These are phyloP conservation scores for Apodemia duryi DNA, from an alignment of 2,888 invertebrate genomes.

Conservation along the genomic window DNA sequence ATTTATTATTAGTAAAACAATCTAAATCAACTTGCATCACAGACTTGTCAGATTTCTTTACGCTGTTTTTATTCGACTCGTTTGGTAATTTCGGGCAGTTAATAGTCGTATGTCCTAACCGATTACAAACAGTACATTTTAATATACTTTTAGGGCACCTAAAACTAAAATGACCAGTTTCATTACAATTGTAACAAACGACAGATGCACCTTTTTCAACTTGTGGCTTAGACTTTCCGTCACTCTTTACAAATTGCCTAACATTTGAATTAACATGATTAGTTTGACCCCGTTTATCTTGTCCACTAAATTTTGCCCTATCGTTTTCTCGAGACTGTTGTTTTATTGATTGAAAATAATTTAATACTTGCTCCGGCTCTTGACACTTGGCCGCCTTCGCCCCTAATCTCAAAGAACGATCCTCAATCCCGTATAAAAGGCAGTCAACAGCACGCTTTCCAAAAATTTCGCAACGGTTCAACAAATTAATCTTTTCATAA, in stretches of 20 bases:
- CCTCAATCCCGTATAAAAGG: slow-evolving; percentile 33
- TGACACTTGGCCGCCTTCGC: slow-evolving; percentile 23
- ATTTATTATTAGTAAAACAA: not conserved
- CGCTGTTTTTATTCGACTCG: not conserved
- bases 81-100: slow-evolving; percentile 5
- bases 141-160: slow-evolving; percentile 18
- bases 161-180: slow-evolving; percentile 18
- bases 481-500: slow-evolving; percentile 31
- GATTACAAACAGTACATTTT: slow-evolving; percentile 15
- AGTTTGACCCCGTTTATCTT: slow-evolving; percentile 4
- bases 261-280: not conserved
- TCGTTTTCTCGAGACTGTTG: slow-evolving; percentile 24
- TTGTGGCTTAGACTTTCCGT: not conserved
- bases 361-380: slow-evolving; percentile 17
- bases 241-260: not conserved
- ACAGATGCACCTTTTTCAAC: not conserved
- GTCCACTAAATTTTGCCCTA: not conserved
- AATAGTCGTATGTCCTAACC: slow-evolving; percentile 12
- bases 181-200: slow-evolving; percentile 17
- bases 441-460: slow-evolving; percentile 33
- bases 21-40: not conserved
- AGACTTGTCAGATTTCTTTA: not conserved
- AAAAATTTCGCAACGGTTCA: slow-evolving; percentile 31
- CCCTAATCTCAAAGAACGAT: slow-evolving; percentile 30
- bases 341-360: slow-evolving; percentile 18